These are phyloP conservation scores for Invenusta paracnida DNA, from an alignment of 2,888 invertebrate genomes.

Conservation along the genomic window DNA sequence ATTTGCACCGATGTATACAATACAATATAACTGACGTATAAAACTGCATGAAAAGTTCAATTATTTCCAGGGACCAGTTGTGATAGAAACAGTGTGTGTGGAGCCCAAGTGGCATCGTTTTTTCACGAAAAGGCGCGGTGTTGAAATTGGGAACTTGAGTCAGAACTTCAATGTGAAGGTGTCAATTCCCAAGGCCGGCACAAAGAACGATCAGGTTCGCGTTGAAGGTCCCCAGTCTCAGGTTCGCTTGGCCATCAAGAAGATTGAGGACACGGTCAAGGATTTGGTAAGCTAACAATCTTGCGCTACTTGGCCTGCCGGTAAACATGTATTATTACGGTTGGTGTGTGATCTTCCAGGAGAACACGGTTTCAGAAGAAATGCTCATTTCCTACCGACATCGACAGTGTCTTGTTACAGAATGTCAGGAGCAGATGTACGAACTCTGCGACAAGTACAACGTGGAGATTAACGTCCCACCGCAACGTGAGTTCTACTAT, in stretches of 20 bases:
- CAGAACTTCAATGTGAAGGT: constrained; percentile 90
- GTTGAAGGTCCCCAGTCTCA: constrained; percentile 76
- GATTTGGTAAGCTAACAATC: constrained; percentile 65
- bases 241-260: constrained; percentile 82
- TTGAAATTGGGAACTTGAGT: constrained; percentile 79
- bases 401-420: neutral
- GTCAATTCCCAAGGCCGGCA: constrained; percentile 82
- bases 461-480: constrained; percentile 15
- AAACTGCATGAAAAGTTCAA: no score
- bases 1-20: no score
- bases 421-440: constrained; percentile 15
- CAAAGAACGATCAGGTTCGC: constrained; percentile 63
- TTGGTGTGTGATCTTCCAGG: no score
- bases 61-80: constrained; percentile 80
- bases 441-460: constrained; percentile 32
- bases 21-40: no score
- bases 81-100: constrained; percentile 79
- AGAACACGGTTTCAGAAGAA: constrained; percentile 37
- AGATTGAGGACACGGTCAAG: constrained; percentile 80
- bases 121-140: constrained; percentile 86
- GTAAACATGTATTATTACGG: no score
- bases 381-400: constrained; percentile 5
- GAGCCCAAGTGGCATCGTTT: constrained; percentile 86
- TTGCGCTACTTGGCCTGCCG: no score
- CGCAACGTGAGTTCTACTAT: neutral